Conservation (phyloP, 2,113 vertebrate genomes). For the Malaclemys terrapin region DNA sequence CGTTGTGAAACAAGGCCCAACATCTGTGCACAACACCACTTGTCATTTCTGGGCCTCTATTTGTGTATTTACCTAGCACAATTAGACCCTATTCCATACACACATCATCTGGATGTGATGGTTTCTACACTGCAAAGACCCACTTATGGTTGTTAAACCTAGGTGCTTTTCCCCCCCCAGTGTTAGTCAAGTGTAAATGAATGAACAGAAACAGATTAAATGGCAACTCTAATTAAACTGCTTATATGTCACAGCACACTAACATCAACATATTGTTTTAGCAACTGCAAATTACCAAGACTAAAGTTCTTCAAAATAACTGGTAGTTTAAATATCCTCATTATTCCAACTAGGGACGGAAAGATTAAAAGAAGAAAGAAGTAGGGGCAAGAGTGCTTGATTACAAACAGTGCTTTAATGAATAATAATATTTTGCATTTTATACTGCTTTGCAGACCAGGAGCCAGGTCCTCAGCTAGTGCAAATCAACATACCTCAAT, state of each 20-base stretch:
- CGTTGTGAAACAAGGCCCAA: slow-evolving; percentile 52
- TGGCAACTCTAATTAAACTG: slow-evolving; percentile 63
- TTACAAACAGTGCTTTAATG: not conserved
- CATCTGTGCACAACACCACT: slow-evolving; percentile 47
- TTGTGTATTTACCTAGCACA: not conserved
- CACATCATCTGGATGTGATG: not conserved
- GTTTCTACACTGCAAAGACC: not conserved
- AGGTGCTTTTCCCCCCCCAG: not conserved
- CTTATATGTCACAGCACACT: slow-evolving; percentile 56
- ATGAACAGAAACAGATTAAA: slow-evolving; percentile 71
- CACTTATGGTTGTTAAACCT: not conserved
- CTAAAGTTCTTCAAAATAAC: slow-evolving; percentile 36
- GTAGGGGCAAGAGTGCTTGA: not conserved
- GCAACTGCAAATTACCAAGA: slow-evolving; percentile 56
- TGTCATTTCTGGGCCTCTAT: not conserved
- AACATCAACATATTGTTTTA: slow-evolving; percentile 51
- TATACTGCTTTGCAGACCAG: not conserved
- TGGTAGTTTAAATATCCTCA: slow-evolving; percentile 42
- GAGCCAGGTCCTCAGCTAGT: not conserved
- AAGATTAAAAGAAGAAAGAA: slow-evolving; percentile 25
- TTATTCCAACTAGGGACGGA: slow-evolving; percentile 13
- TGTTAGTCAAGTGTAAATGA: slow-evolving; percentile 60
- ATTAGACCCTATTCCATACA: not conserved
- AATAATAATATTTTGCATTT: not conserved
- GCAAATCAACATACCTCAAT: not conserved